Percentiles rank a stretch among this genome's conserved stretches.
Evolutionary conservation across 2,797 vertebrate species (phyloP).

Genomic region (Oryzias dopingdopingensis): DNA sequence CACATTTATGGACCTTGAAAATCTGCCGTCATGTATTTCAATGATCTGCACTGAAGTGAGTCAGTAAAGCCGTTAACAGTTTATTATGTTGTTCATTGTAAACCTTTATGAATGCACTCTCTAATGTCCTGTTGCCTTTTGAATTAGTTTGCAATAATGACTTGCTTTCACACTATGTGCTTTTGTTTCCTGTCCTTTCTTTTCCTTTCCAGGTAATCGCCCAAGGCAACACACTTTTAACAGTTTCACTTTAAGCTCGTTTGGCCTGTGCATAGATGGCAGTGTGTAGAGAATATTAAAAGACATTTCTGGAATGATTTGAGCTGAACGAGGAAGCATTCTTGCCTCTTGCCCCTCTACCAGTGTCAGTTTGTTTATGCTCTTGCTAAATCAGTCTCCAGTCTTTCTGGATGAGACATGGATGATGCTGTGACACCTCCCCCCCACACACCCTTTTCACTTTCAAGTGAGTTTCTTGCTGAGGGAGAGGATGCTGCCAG

Average conservation of each 20-base stretch:
- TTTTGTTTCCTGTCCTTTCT: constrained; percentile 7
- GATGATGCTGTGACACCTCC: neutral
- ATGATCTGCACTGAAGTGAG: constrained; percentile 8
- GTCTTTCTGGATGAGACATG: neutral
- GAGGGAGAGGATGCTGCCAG: constrained; percentile 27
- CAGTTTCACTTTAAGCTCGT: constrained; percentile 8
- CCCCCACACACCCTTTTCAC: constrained; percentile 21
- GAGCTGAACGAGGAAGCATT: constrained; percentile 21
- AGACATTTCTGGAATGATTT: constrained; percentile 30
- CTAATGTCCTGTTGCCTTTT: neutral
- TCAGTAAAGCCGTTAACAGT: constrained; percentile 23
- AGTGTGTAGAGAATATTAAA: constrained; percentile 22
- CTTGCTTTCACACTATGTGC: too few species aligned
- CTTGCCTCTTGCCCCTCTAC: constrained; percentile 35
- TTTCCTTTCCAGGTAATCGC: constrained; percentile 15
- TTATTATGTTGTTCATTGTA: constrained; percentile 17
- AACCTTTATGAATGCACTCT: constrained; percentile 8
- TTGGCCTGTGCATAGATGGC: constrained; percentile 18
- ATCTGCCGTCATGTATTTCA: too few species aligned
- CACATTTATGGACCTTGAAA: too few species aligned
- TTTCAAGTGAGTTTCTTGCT: constrained; percentile 37
- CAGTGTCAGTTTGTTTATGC: constrained; percentile 43
- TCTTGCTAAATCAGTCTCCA: constrained; percentile 32
- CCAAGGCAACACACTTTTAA: constrained; percentile 17
- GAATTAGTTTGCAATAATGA: constrained; percentile 16